A percentile compares a stretch with the other conserved stretches of the same genome.
Conservation (phyloP, 2,797 vertebrate species). For the Fringilla coelebs region DNA sequence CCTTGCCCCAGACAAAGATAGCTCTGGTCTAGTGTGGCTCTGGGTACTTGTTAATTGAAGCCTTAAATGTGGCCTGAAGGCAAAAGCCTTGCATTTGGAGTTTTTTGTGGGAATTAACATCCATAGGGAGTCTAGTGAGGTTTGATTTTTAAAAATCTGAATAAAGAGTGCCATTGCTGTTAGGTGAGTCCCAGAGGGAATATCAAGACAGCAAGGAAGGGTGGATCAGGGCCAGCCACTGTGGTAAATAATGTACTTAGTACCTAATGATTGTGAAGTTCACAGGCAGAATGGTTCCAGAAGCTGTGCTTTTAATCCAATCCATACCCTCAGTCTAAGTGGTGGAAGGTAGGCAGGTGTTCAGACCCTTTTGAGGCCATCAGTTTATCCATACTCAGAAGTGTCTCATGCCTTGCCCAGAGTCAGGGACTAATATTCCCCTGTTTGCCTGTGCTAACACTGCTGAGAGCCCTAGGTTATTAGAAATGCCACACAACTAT, state of each 20-base stretch:
- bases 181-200: neutral
- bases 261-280: neutral
- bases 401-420: neutral
- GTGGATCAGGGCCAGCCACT: neutral
- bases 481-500: neutral
- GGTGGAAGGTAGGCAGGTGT: neutral
- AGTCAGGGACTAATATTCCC: neutral
- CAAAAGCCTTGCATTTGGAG: neutral
- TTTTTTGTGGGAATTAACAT: neutral
- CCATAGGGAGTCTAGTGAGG: neutral
- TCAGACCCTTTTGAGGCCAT: neutral
- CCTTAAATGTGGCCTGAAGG: neutral
- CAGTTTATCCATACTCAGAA: neutral
- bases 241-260: neutral
- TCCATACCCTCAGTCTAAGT: neutral
- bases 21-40: neutral
- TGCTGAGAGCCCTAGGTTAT: neutral
- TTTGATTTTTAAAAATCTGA: neutral
- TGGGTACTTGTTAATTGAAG: neutral
- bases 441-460: neutral
- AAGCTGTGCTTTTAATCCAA: neutral
- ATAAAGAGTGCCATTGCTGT: neutral
- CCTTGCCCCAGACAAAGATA: neutral
- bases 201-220: neutral
- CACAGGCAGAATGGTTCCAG: neutral